These are phyloP conservation scores for Eupeodes luniger DNA, from an alignment of 2,888 invertebrate species.

Conservation along the genomic window DNA sequence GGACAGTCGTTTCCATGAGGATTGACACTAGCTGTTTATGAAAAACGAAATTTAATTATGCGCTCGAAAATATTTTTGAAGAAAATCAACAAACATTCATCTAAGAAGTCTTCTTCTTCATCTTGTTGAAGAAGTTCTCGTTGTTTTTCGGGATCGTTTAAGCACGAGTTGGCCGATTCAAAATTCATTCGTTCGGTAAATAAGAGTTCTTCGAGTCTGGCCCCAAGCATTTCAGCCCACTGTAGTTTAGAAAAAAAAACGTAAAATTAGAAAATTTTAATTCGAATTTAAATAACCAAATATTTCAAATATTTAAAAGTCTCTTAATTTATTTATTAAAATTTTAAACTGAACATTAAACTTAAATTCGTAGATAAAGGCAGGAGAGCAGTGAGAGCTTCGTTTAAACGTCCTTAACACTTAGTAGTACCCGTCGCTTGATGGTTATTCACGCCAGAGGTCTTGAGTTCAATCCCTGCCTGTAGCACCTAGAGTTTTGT, in stretches of 20 bases:
- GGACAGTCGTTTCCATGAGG: conserved; percentile 93
- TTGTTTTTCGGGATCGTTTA: conserved; percentile 91
- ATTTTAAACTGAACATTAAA: too few species aligned
- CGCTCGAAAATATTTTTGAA: background rate
- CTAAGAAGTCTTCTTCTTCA: conserved; percentile 98
- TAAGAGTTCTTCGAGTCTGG: conserved; percentile 95
- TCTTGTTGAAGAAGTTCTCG: conserved; percentile 92
- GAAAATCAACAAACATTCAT: conserved; percentile 89
- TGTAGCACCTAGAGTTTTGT: too few species aligned
- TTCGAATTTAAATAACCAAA: too few species aligned
- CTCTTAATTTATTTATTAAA: too few species aligned
- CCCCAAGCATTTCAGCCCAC: conserved; percentile 89
- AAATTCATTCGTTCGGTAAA: conserved; percentile 91
- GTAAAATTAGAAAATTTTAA: background rate
- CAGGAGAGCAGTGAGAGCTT: too few species aligned
- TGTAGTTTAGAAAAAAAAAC: conserved; percentile 64
- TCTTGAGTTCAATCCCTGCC: too few species aligned
- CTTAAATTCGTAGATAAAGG: too few species aligned
- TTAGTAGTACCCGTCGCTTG: too few species aligned
- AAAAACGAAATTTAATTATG: background rate
- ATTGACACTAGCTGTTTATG: conserved; percentile 85
- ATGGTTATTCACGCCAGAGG: too few species aligned
- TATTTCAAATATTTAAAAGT: too few species aligned
- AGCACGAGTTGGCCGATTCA: conserved; percentile 88
- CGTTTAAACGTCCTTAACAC: too few species aligned